These are phyloP conservation scores for Cantharis rustica DNA, from an alignment of 2,888 invertebrate genomes.

Conservation along the genomic window DNA sequence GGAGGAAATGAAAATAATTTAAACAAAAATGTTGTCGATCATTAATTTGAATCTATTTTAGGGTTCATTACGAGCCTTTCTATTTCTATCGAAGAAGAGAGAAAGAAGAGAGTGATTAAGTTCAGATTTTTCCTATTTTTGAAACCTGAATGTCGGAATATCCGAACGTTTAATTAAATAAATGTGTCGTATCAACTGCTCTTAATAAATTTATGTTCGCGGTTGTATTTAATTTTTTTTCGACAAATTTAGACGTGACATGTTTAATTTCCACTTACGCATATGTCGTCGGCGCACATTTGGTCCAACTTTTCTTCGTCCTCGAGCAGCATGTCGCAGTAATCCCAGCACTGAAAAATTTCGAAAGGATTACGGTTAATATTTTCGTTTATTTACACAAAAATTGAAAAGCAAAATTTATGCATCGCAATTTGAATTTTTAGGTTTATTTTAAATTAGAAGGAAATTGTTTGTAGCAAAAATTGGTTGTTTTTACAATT, in stretches of 20 bases:
- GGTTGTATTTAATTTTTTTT: slow-evolving; percentile 20
- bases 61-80: neutral
- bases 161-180: slow-evolving; percentile 9
- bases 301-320: slow-evolving; percentile 18
- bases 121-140: slow-evolving; percentile 3
- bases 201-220: slow-evolving; percentile 24
- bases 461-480: neutral
- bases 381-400: neutral
- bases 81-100: neutral
- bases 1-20: slow-evolving; percentile 31
- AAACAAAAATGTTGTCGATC: slow-evolving; percentile 17
- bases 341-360: slow-evolving; percentile 4
- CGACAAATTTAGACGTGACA: slow-evolving; percentile 23
- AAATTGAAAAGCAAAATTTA: neutral
- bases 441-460: slow-evolving; percentile 10
- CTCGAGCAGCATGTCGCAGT: slow-evolving; percentile 12
- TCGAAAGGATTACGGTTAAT: neutral
- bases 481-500: slow-evolving; percentile 17
- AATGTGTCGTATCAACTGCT: slow-evolving; percentile 19
- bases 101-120: neutral
- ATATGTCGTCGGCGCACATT: slow-evolving; percentile 36
- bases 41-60: slow-evolving; percentile 6
- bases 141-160: neutral
- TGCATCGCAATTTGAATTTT: slow-evolving; percentile 2
- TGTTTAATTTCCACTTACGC: slow-evolving; percentile 33